These are phyloP conservation scores for Hyles vespertilio DNA, from an alignment of 1,140 invertebrate species.

Conservation along the genomic window DNA sequence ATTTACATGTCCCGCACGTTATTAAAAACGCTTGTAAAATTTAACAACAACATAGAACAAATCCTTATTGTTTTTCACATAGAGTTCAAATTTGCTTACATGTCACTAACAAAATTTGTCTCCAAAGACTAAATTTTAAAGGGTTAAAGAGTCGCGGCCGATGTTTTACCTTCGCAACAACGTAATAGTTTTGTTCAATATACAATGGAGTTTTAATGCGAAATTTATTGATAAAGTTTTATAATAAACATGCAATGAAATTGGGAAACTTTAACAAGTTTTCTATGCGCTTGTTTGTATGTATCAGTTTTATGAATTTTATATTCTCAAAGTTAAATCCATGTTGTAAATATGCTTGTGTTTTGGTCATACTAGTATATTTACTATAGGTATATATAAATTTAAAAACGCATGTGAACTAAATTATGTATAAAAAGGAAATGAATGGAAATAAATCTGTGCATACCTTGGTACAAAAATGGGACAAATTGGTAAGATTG, in stretches of 20 bases:
- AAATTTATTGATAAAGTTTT: constrained; percentile 16
- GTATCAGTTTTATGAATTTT: constrained; percentile 1
- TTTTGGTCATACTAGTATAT: too few species aligned
- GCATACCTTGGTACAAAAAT: too few species aligned
- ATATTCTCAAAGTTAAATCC: too few species aligned
- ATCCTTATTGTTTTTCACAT: neutral
- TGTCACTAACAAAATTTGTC: constrained; percentile 12
- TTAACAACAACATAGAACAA: neutral
- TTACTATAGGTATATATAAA: too few species aligned
- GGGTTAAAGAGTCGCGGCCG: constrained; percentile 8
- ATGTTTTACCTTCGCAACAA: constrained; percentile 13
- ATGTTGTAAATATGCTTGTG: too few species aligned
- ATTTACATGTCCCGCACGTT: constrained; percentile 67
- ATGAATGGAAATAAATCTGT: too few species aligned
- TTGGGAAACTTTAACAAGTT: constrained; percentile 6
- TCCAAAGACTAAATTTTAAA: constrained; percentile 21
- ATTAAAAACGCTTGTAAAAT: constrained; percentile 65
- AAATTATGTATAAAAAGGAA: too few species aligned
- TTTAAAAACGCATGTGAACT: too few species aligned
- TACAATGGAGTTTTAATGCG: constrained; percentile 11
- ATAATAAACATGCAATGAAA: constrained; percentile 13
- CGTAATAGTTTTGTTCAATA: constrained; percentile 18
- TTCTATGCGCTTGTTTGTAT: constrained; percentile 5
- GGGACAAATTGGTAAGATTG: too few species aligned
- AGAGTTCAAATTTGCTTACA: constrained; percentile 1